A percentile compares a stretch with the other conserved stretches of the same genome.
Evolutionary conservation across 2,113 vertebrate species (phyloP).

Genomic region (Triplophysa tibetana): DNA sequence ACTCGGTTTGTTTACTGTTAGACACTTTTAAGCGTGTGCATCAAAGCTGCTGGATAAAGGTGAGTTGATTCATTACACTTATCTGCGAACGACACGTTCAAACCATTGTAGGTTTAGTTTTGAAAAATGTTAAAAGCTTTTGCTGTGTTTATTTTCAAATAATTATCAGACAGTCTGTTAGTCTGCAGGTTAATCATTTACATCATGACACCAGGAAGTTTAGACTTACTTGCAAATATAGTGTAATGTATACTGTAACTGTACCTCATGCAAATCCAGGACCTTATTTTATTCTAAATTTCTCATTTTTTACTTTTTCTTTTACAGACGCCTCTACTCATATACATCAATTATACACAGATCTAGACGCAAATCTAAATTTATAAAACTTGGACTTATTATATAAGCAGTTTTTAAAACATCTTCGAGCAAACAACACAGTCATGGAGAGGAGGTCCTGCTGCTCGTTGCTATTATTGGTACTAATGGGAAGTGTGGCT

Average conservation of each 20-base stretch:
- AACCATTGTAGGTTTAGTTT: not conserved
- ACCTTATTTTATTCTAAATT: not conserved
- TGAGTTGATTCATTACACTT: not conserved
- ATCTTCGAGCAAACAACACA: not conserved
- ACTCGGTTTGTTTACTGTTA: not conserved
- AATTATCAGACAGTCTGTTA: not conserved
- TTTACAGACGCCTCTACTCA: not conserved
- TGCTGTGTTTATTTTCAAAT: not conserved
- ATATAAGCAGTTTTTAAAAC: not conserved
- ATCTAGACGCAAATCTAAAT: too few species aligned
- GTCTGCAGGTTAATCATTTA: not conserved
- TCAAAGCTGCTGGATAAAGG: not conserved
- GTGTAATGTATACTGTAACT: not conserved
- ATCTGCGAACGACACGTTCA: not conserved
- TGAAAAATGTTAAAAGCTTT: not conserved
- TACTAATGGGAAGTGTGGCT: not conserved
- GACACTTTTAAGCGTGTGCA: not conserved
- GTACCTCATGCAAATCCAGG: too few species aligned
- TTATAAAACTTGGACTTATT: not conserved
- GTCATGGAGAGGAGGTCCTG: slow-evolving; percentile 1
- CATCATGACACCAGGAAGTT: not conserved
- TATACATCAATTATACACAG: too few species aligned
- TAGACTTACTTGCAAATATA: not conserved
- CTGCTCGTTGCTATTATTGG: not conserved
- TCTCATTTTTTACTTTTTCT: not conserved